Base-by-base conservation (phyloP, 2,113 vertebrate species). In the Mesocricetus auratus region DNA sequence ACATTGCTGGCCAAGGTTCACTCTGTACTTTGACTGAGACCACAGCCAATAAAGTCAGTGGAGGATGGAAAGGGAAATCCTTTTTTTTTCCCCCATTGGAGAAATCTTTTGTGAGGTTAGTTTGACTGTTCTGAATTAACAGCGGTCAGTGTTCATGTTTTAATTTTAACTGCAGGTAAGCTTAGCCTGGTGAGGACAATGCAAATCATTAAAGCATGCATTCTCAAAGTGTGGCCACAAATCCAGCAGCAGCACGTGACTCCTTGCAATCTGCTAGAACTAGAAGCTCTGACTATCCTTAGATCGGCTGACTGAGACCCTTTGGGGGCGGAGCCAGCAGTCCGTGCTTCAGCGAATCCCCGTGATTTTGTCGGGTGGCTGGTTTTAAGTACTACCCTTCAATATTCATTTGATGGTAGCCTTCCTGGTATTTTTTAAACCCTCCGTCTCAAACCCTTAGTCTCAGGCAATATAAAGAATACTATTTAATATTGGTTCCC, bases 11-110 rank as follows among this genome's bases (percentile, higher is more conserved):
- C 96, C 97, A 94, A 92, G 66, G 96, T 97, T 96, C 97, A 29
- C 62, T 94, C 62, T 24, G 45, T 97, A 90, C 96, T 98, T 97
- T 97, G 94, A 82, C 95, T 73, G 90, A 96, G 56, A 89, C 95
- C 96, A 95, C 92, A 97, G 93, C 96, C 97, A 97, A 24, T 91
- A 95, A 98, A 90, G 92, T 91, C 87, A 94, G 89, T 94, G 97
- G 93, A 93, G 90, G 17, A 69, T 88, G 90, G 91, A 97, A 95
- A 60, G 96, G 96, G 31, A 88, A 95, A 96, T 78, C 94, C 98
- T 93, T 13, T 56, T 56, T 56, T 89, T 97, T 88, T 97, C 83
- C 96, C 98, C 96, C 96, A 94, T 74, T 96, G 94, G 79, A 97
- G 93, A 91, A 74, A 31, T 60, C 86, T 98, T 95, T 95, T 94